Percentiles rank a stretch among this genome's conserved stretches.
Conservation (phyloP, 2,888 invertebrate species). For the Ectobius pallidus region DNA sequence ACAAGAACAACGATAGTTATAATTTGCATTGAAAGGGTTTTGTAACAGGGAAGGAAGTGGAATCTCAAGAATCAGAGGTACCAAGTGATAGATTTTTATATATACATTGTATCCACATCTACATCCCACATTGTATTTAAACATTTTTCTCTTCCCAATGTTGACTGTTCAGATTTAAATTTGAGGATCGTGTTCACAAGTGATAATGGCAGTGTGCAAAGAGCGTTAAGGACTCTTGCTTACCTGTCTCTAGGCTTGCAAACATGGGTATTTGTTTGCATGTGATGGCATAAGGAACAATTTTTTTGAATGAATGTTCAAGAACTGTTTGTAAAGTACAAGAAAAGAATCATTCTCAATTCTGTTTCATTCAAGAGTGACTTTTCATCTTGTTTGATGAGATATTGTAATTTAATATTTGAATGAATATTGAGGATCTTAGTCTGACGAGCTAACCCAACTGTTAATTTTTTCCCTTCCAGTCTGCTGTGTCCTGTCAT, state of each 20-base stretch:
- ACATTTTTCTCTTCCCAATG: slow-evolving; percentile 37
- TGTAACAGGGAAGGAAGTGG: slow-evolving; percentile 11
- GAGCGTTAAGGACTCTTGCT: not conserved
- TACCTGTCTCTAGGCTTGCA: slow-evolving; percentile 6
- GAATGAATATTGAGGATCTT: slow-evolving; percentile 37
- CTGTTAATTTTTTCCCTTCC: slow-evolving; percentile 26
- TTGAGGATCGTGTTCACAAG: slow-evolving; percentile 15
- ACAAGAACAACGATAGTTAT: slow-evolving; percentile 2
- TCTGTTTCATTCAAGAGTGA: slow-evolving; percentile 30
- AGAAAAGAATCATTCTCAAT: slow-evolving; percentile 32
- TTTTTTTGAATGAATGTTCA: slow-evolving; percentile 35
- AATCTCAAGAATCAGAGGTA: slow-evolving; percentile 32
- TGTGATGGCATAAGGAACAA: slow-evolving; percentile 9
- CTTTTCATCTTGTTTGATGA: slow-evolving; percentile 35
- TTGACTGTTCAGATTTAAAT: slow-evolving; percentile 24
- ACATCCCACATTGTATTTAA: slow-evolving; percentile 39
- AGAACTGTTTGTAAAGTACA: slow-evolving; percentile 40
- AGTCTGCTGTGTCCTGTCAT: slow-evolving; percentile 6
- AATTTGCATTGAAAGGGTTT: slow-evolving; percentile 6
- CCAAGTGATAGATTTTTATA: slow-evolving; percentile 37
- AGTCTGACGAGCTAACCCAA: slow-evolving; percentile 25
- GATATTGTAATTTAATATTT: slow-evolving; percentile 40
- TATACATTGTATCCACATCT: slow-evolving; percentile 35
- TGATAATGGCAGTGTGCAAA: slow-evolving; percentile 17
- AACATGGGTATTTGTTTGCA: not conserved